Percentiles rank a stretch among this genome's conserved stretches.
These are phyloP conservation scores for Petroica traversi DNA, from an alignment of 2,113 vertebrate genomes.

Conservation along the genomic window DNA sequence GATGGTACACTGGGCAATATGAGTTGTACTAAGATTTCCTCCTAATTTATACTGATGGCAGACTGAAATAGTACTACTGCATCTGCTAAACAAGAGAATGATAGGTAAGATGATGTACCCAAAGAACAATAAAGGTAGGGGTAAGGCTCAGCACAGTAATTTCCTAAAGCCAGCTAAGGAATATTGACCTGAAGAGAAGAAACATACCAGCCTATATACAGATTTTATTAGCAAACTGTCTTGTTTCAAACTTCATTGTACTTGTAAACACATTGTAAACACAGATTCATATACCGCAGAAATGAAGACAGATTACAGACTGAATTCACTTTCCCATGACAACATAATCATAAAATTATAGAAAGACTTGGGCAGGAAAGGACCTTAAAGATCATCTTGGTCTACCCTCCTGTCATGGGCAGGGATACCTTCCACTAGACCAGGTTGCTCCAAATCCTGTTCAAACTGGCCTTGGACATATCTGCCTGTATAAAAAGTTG, in stretches of 20 bases:
- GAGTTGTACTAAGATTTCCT: not conserved
- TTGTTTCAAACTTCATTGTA: not conserved
- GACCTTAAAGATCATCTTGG: not conserved
- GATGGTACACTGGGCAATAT: not conserved
- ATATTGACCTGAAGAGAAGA: not conserved
- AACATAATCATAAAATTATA: not conserved
- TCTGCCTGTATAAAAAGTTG: not conserved
- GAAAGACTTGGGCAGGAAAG: not conserved
- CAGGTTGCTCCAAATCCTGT: not conserved
- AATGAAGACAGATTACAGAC: not conserved
- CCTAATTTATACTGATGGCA: not conserved
- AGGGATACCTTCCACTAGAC: not conserved
- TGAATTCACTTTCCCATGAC: not conserved
- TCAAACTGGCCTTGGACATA: not conserved
- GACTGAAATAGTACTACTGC: not conserved
- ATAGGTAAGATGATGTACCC: not conserved
- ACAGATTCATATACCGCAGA: not conserved
- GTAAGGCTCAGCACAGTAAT: not conserved
- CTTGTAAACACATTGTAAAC: not conserved
- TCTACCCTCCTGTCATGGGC: not conserved
- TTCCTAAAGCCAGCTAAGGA: not conserved
- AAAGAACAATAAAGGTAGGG: not conserved
- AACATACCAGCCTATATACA: not conserved
- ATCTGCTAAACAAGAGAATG: not conserved
- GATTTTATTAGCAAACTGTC: not conserved